These are phyloP conservation scores for Calypte anna DNA, from an alignment of 2,113 vertebrate species.

Conservation along the genomic window DNA sequence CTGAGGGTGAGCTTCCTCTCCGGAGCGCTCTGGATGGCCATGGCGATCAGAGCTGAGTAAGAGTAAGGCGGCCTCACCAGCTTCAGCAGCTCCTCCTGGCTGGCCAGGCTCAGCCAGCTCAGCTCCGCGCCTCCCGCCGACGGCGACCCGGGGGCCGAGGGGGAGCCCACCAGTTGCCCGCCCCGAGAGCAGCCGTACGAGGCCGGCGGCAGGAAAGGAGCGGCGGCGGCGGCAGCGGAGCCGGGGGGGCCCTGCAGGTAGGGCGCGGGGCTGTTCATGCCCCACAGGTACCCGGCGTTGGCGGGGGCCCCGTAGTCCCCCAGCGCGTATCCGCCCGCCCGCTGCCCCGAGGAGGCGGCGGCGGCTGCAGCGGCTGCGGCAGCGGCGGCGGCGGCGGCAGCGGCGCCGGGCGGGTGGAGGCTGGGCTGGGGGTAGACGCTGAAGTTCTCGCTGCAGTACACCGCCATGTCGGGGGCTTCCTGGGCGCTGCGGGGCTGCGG, in stretches of 20 bases:
- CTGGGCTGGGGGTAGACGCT: constrained; percentile 84
- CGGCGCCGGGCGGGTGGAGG: constrained; percentile 48
- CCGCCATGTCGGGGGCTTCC: constrained; percentile 86
- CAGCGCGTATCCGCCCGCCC: constrained; percentile 85
- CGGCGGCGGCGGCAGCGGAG: constrained; percentile 62
- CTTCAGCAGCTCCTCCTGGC: constrained; percentile 95
- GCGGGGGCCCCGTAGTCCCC: constrained; percentile 83
- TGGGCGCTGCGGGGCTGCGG: constrained; percentile 78
- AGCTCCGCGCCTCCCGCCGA: constrained; percentile 84
- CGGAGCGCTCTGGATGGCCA: constrained; percentile 89
- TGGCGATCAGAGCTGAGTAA: constrained; percentile 92
- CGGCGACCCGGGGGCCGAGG: constrained; percentile 79
- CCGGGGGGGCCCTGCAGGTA: constrained; percentile 79
- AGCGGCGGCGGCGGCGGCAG: not conserved
- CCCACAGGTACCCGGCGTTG: constrained; percentile 84
- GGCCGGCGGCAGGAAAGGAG: constrained; percentile 80
- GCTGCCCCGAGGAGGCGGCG: constrained; percentile 65
- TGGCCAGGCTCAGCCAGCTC: constrained; percentile 91
- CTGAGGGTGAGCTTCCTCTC: constrained; percentile 86
- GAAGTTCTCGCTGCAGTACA: constrained; percentile 91
- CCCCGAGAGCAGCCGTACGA: constrained; percentile 84
- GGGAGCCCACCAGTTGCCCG: constrained; percentile 78
- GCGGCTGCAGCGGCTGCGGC: not conserved
- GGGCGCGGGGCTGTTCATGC: constrained; percentile 80
- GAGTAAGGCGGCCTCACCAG: constrained; percentile 93